Conservation (phyloP, 2,797 vertebrate species). For the Anguilla megastoma region DNA sequence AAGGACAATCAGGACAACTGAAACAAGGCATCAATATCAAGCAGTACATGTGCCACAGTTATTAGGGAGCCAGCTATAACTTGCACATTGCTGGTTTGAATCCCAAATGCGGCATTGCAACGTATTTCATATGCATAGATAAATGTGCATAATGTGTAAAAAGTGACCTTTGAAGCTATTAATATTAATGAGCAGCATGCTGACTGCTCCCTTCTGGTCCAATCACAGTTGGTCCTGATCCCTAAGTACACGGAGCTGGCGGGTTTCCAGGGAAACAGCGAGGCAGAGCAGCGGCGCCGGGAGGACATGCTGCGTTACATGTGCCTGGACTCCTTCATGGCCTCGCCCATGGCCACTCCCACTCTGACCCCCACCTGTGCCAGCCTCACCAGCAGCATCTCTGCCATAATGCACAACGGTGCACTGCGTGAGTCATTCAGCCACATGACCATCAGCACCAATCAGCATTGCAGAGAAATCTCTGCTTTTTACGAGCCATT, state of each 20-base stretch:
- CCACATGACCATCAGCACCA: background rate
- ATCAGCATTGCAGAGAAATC: background rate
- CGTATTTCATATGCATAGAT: background rate
- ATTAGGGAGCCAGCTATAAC: background rate
- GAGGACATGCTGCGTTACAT: slow-evolving; percentile 80
- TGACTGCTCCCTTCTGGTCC: background rate
- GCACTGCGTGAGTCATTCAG: slow-evolving; percentile 73
- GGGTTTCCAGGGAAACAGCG: slow-evolving; percentile 71
- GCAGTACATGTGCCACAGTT: background rate
- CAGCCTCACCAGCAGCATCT: slow-evolving; percentile 82
- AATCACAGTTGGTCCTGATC: slow-evolving; percentile 76
- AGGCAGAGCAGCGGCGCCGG: slow-evolving; percentile 53
- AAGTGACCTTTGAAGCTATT: background rate
- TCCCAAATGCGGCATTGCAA: background rate
- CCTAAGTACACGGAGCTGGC: slow-evolving; percentile 76
- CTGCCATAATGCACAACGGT: slow-evolving; percentile 74
- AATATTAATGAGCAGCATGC: background rate
- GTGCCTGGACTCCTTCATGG: slow-evolving; percentile 81
- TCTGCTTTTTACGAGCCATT: background rate
- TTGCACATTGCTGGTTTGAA: background rate
- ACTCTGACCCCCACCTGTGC: slow-evolving; percentile 74
- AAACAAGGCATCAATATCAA: background rate
- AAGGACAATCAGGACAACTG: background rate
- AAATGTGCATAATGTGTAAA: background rate
- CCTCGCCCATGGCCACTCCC: slow-evolving; percentile 63